Base-by-base conservation (phyloP, 2,797 vertebrate species). In the Tenualosa thibaudeaui region DNA sequence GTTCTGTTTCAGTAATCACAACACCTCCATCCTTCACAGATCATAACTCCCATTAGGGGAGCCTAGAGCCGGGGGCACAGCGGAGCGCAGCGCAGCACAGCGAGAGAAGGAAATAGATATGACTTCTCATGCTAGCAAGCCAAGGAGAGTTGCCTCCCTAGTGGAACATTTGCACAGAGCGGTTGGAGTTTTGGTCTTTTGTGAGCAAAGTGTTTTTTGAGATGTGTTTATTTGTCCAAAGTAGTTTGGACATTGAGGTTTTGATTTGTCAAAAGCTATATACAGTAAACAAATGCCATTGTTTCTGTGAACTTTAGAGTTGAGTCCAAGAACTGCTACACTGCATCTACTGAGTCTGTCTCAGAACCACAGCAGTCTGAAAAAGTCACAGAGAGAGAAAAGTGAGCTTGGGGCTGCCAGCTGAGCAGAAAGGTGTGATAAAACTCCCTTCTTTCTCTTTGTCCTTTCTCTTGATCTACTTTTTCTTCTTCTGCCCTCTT, bases 1-100 rank as follows among this genome's bases (percentile, higher is more conserved):
- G 37, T 86, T 89, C 86, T 87, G 85, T 87, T 13, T 13, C 88
- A 89, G 86, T 87, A 65, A 56, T 65, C 24, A 43, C 71, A 78
- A 86, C 85, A 86, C 87, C 68, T 43, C 40, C 40, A 78, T 43
- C 65, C 65, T 71, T 71, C 65, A 71, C 12, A 10, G 65, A 71
- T 71, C 65, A 71, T 31, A 71, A 15, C 12, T 26, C 31, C 65
- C 65, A 71, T 12, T 5, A 12, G 65, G 31, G 13, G 12, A 5
- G 13, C 50, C 50, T 51, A 51, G 65, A 37, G 31, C 13, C 2
- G 10, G 3, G 65, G 26, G 62, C 46, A 49, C 46, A 49, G 46
- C 0, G 3, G 65, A 65, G 24, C 58, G 22, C 8, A 65, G 24
- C 58, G 22, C 8, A 10, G 12, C 31, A 1, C 26, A 78, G 40